Evolutionary conservation across 2,888 invertebrate species (phyloP).

Genomic region (Oxytorus armatus): DNA sequence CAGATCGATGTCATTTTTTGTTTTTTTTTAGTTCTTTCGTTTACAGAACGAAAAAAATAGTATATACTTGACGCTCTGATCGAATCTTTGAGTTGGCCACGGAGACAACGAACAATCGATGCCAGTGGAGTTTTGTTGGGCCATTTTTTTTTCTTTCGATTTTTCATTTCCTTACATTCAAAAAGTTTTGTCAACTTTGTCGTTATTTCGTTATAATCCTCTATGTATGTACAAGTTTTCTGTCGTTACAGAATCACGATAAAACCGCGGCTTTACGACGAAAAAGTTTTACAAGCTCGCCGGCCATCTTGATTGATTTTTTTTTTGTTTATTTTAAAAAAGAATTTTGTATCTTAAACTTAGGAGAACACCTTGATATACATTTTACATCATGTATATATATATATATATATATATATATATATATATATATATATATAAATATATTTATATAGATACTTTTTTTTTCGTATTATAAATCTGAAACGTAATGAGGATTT

Average conservation of each 20-base stretch:
- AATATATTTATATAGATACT: no score
- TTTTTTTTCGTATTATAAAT: conserved; percentile 34
- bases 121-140: no score
- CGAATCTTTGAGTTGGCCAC: conserved; percentile 19
- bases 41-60: not conserved
- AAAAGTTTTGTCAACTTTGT: not conserved
- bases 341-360: conserved; percentile 35
- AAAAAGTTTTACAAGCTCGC: conserved; percentile 9
- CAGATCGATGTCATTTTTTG: not conserved
- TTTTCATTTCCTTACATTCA: no score
- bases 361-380: conserved; percentile 55
- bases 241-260: not conserved
- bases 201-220: conserved; percentile 26
- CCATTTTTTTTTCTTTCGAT: no score
- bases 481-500: conserved; percentile 51
- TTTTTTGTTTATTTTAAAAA: conserved; percentile 32
- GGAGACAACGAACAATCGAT: no score
- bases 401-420: conserved; percentile 29
- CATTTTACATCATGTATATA: conserved; percentile 54
- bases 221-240: conserved; percentile 30
- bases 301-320: conserved; percentile 27
- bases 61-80: conserved; percentile 3
- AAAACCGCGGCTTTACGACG: conserved; percentile 18
- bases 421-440: conserved; percentile 5
- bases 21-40: not conserved